Percentiles rank a stretch among this genome's conserved stretches.
Evolutionary conservation across 2,888 invertebrate species (phyloP).

Genomic region (Macrosiphum euphorbiae): DNA sequence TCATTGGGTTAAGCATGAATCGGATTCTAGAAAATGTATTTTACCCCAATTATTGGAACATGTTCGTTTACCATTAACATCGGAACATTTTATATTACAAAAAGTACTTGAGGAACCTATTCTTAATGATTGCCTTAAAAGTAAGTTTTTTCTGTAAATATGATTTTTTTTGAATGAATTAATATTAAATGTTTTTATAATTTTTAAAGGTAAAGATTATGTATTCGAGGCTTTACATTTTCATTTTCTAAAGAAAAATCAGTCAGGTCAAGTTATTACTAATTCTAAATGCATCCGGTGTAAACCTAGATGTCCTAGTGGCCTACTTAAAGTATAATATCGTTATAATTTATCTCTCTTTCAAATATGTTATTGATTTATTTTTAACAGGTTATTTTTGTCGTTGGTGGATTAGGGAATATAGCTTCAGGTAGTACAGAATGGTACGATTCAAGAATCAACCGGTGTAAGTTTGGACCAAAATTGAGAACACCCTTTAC

Average conservation of each 20-base stretch:
- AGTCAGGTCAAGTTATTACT: constrained; percentile 73
- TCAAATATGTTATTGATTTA: neutral
- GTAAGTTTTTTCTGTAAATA: no score
- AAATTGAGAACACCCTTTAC: no score
- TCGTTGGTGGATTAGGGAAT: constrained; percentile 91
- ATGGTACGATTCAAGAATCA: constrained; percentile 87
- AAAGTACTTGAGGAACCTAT: no score
- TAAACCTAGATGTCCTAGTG: constrained; percentile 80
- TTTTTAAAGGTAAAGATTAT: constrained; percentile 79
- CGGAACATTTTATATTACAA: no score
- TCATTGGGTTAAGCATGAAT: no score
- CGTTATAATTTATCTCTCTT: neutral
- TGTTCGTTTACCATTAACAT: no score
- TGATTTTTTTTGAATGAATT: no score
- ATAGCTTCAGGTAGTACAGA: constrained; percentile 91
- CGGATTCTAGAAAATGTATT: no score
- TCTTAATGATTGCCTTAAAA: no score
- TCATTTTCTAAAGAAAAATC: constrained; percentile 85
- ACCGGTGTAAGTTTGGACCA: constrained; percentile 82
- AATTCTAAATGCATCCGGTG: constrained; percentile 81
- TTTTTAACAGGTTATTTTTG: constrained; percentile 77
- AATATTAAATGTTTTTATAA: no score
- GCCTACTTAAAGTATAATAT: constrained; percentile 76
- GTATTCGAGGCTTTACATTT: constrained; percentile 87
- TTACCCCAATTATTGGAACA: no score